A percentile compares a stretch with the other conserved stretches of the same genome.
phyloP scores from a whole-genome alignment of 2,888 invertebrate genomes.

The Gibbula magus region DNA sequence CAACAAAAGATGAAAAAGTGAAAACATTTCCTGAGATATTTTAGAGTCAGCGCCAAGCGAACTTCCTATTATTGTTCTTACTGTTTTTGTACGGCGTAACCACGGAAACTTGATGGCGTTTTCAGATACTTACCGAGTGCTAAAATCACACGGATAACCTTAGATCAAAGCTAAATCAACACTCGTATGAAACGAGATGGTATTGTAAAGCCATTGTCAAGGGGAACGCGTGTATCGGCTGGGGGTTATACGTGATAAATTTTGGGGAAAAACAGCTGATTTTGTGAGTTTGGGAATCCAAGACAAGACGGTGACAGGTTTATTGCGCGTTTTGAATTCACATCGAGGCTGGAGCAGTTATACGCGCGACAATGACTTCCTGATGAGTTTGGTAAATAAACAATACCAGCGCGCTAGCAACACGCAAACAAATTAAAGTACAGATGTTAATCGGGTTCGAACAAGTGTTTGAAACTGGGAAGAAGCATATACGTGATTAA shows the following conservation, averaged over 20 bases:
- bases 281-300: neutral
- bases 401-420: neutral
- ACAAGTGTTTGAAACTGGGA: conserved; percentile 18
- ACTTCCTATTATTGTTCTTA: conserved; percentile 3
- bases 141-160: neutral
- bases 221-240: conserved; percentile 4
- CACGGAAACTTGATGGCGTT: conserved; percentile 1
- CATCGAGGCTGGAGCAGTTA: conserved; percentile 4
- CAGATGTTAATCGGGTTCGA: conserved; percentile 21
- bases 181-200: neutral
- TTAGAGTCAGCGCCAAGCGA: neutral
- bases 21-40: neutral
- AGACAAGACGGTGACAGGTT: conserved; percentile 17
- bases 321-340: conserved; percentile 26
- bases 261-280: conserved; percentile 13
- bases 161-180: conserved; percentile 18
- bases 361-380: conserved; percentile 18
- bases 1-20: conserved; percentile 8
- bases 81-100: neutral
- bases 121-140: neutral
- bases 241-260: conserved; percentile 23
- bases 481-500: conserved; percentile 14
- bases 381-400: conserved; percentile 26
- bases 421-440: conserved; percentile 28
- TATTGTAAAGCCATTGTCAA: conserved; percentile 1